phyloP scores from a whole-genome alignment of 2,888 invertebrate genomes.

The Drosophila mimetica region DNA sequence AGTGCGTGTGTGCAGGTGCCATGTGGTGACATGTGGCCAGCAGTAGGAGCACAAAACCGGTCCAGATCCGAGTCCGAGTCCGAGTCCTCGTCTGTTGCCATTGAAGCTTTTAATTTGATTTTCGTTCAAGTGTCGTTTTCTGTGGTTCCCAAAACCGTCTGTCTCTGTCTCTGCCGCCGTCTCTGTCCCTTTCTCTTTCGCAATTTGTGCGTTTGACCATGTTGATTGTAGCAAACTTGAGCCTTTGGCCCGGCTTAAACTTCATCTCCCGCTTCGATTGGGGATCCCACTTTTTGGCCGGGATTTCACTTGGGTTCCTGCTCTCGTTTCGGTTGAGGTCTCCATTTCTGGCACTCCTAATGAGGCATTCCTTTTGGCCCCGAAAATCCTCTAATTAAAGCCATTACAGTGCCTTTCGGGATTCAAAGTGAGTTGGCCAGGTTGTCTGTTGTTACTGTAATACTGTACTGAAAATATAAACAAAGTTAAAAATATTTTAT shows the following conservation, averaged over 20 bases:
- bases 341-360: conserved; percentile 31
- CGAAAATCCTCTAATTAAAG: conserved; percentile 32
- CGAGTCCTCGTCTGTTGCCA: conserved; percentile 62
- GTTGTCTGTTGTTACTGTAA: too few species aligned
- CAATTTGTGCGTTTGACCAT: conserved; percentile 19
- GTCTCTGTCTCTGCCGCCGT: conserved; percentile 26
- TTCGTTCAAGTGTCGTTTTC: conserved; percentile 81
- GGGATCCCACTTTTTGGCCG: conserved; percentile 27
- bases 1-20: conserved; percentile 55
- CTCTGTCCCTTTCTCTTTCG: conserved; percentile 13
- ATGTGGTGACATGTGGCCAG: conserved; percentile 39
- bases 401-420: neutral
- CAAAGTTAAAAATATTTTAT: too few species aligned
- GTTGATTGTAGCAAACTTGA: conserved; percentile 37
- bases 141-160: conserved; percentile 25
- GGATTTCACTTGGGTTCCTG: conserved; percentile 34
- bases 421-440: neutral
- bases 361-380: conserved; percentile 36
- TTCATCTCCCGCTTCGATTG: conserved; percentile 9
- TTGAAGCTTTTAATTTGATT: conserved; percentile 81
- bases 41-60: conserved; percentile 17
- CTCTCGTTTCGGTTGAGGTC: conserved; percentile 16
- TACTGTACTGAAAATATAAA: too few species aligned
- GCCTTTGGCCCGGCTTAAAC: conserved; percentile 28
- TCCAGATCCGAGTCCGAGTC: conserved; percentile 47